Conservation (phyloP, 2,797 vertebrate species). For the Aratinga solstitialis region DNA sequence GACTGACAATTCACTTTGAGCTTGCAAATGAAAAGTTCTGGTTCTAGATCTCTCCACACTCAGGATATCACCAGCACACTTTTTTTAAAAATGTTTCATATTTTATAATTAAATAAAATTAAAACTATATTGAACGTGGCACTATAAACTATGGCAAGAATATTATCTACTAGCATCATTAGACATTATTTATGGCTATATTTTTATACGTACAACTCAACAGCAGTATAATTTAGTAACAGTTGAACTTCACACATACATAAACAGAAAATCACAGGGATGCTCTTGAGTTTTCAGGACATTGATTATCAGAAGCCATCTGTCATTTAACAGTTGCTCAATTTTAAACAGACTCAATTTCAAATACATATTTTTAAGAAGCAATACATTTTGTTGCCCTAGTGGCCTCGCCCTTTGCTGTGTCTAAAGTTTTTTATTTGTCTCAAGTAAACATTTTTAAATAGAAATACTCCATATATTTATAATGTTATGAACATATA, state of each 20-base stretch:
- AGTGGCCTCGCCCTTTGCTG: not conserved
- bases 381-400: not conserved
- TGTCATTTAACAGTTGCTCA: not conserved
- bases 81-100: not conserved
- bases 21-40: not conserved
- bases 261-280: not conserved
- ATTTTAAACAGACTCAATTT: not conserved
- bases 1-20: not conserved
- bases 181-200: not conserved
- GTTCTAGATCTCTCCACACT: not conserved
- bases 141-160: not conserved
- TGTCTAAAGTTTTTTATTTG: not conserved
- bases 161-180: not conserved
- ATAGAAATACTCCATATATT: constrained; percentile 13
- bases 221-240: not conserved
- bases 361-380: not conserved
- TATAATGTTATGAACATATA: not conserved
- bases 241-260: not conserved
- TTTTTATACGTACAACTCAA: not conserved
- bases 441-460: not conserved
- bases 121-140: not conserved
- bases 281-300: not conserved
- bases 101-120: not conserved
- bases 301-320: not conserved
- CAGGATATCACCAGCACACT: not conserved